Base-by-base conservation (phyloP, 1,140 invertebrate genomes). In the Rhagoletis zephyria region DNA sequence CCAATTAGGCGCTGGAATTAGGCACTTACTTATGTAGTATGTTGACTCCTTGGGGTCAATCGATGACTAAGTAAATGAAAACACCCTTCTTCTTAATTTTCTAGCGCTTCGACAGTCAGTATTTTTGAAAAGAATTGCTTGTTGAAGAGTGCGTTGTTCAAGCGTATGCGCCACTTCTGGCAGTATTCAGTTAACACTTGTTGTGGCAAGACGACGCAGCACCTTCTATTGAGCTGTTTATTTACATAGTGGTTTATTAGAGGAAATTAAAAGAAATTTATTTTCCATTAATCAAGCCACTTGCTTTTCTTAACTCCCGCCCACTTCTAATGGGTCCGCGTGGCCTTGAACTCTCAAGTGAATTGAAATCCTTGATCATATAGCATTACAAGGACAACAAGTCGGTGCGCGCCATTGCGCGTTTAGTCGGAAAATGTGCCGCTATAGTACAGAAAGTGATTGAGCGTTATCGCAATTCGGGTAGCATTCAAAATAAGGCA, bases 101-200 rank as follows among this genome's bases (percentile, higher is more conserved):
- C 61, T 48, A 30, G 42, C 45, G 4, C 70, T 74, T n/a, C 42
- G 9, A 30, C 16, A 10, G 30, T 40, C 64, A 67, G 40, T 67
- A 10, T 40, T 45, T 16, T 74, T 74, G 67, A 12, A 74, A 74
- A 74, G 42, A 45, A 48, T 56, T 7, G 48, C 9, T 81, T 56
- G 74, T 81, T 77, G 74, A 30, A 59, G 74, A 81, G 19, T n/a
- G 16, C 0, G 14, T 81, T 45, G 74, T 48, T 56, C 6, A n/a
- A 81, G 74, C 51, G 45, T 81, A 81, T 81, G 74, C 74, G 74
- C 56, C 74, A 81, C 16, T 6, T 9, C n/a, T 56, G 19, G 74
- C 5, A 81, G 74, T 81, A 81, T 81, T 56, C 74, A 51, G 74
- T 81, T 81, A 81, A 81, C 74, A 81, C 74, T 81, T 81, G 74